Percentiles rank a stretch among this genome's conserved stretches.
These are phyloP conservation scores for Malurus leucopterus DNA, from an alignment of 2,797 vertebrate species.

Conservation along the genomic window DNA sequence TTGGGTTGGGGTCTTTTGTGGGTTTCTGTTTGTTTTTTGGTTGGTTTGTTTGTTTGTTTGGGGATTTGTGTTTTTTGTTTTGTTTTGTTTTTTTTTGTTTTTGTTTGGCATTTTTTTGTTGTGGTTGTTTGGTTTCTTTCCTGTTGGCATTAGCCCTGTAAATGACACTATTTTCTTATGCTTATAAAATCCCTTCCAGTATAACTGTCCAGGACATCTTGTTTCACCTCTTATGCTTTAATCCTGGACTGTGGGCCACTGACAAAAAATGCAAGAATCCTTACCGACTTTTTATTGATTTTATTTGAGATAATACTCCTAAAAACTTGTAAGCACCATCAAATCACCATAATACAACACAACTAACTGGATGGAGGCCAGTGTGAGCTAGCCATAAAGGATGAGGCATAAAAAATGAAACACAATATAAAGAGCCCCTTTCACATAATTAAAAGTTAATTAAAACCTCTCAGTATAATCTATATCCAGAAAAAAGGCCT, in stretches of 20 bases:
- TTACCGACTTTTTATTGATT: background rate
- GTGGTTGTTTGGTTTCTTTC: background rate
- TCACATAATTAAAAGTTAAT: slow-evolving; percentile 58
- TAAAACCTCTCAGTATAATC: slow-evolving; percentile 23
- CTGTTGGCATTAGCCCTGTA: background rate
- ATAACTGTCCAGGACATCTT: background rate
- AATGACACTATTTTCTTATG: background rate
- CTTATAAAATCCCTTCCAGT: background rate
- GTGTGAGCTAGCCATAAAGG: background rate
- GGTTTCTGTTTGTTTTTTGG: background rate
- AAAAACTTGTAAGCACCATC: background rate
- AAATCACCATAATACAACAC: background rate
- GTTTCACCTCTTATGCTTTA: background rate
- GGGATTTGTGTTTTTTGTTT: no score
- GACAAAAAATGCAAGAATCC: background rate
- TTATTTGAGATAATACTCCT: background rate
- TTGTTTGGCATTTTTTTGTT: background rate
- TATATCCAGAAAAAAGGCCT: background rate
- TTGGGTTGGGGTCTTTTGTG: no score
- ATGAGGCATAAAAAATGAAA: background rate
- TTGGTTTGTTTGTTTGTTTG: background rate
- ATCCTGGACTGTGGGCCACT: background rate
- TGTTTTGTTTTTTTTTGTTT: background rate
- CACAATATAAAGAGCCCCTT: background rate
- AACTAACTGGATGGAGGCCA: background rate